Conservation (phyloP, 2,888 invertebrate genomes). For the Eurytoma californica region DNA sequence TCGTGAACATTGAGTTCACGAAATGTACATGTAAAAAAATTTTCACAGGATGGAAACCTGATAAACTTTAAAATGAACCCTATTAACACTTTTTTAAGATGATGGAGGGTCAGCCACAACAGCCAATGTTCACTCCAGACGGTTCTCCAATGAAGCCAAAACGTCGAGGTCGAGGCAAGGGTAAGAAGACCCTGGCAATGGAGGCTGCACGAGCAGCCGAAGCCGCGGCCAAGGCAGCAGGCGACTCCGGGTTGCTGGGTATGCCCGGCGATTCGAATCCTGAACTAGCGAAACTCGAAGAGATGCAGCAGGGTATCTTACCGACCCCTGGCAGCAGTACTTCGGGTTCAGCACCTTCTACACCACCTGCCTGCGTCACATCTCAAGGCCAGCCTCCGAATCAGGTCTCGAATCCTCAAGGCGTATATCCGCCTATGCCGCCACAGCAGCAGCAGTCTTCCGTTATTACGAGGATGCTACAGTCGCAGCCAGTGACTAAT, state of each 20-base stretch:
- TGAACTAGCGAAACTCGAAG: conserved; percentile 63
- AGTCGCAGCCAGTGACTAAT: conserved; percentile 73
- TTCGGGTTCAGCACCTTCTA: conserved; percentile 73
- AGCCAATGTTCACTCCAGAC: conserved; percentile 67
- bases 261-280: conserved; percentile 66
- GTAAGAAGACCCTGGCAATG: conserved; percentile 73
- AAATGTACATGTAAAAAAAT: too few species aligned
- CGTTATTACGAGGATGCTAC: conserved; percentile 81
- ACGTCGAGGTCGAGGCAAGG: conserved; percentile 72
- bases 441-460: conserved; percentile 75
- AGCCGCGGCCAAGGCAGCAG: conserved; percentile 74
- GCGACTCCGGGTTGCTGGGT: conserved; percentile 69
- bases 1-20: too few species aligned
- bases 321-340: conserved; percentile 72
- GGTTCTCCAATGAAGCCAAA: conserved; percentile 70
- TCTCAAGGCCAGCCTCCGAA: conserved; percentile 65
- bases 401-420: conserved; percentile 59
- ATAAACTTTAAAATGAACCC: too few species aligned
- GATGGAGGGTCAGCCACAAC: conserved; percentile 64
- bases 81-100: conserved; percentile 64
- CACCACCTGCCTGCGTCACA: conserved; percentile 66
- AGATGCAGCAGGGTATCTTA: conserved; percentile 61
- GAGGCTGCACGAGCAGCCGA: conserved; percentile 76
- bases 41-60: too few species aligned
- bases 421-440: conserved; percentile 72